Conservation (phyloP, 2,888 invertebrate genomes). For the Spialia ferax region DNA sequence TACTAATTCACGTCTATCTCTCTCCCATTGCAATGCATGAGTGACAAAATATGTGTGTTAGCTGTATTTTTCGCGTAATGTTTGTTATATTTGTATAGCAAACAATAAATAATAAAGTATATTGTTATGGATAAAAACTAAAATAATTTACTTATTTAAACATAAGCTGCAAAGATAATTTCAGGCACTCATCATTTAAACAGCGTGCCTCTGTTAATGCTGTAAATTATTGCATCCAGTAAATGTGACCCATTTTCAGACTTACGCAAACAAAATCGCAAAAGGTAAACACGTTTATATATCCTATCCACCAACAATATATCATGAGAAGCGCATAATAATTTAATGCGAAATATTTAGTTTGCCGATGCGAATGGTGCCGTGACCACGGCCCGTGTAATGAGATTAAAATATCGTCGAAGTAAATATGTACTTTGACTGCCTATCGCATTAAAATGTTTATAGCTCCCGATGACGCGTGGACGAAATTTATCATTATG, state of each 20-base stretch:
- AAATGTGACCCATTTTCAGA: constrained; percentile 32
- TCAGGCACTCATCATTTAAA: constrained; percentile 1
- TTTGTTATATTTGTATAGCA: too few species aligned
- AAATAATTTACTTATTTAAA: constrained; percentile 1
- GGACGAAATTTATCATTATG: constrained; percentile 23
- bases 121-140: too few species aligned
- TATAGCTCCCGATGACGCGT: constrained; percentile 16
- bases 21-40: too few species aligned
- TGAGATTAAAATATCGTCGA: constrained; percentile 39
- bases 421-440: constrained; percentile 37
- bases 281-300: constrained; percentile 26
- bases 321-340: constrained; percentile 33
- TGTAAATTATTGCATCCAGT: constrained; percentile 21
- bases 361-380: constrained; percentile 37
- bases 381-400: constrained; percentile 35
- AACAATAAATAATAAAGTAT: too few species aligned
- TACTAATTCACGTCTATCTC: too few species aligned
- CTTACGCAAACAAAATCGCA: constrained; percentile 21
- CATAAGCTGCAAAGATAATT: constrained; percentile 1
- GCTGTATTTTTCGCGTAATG: too few species aligned
- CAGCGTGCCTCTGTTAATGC: constrained; percentile 8
- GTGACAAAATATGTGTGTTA: too few species aligned
- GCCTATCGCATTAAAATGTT: constrained; percentile 38
- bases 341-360: constrained; percentile 41
- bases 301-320: constrained; percentile 20